These are phyloP conservation scores for Drosophila sucinea DNA, from an alignment of 1,140 invertebrate genomes.

Conservation along the genomic window DNA sequence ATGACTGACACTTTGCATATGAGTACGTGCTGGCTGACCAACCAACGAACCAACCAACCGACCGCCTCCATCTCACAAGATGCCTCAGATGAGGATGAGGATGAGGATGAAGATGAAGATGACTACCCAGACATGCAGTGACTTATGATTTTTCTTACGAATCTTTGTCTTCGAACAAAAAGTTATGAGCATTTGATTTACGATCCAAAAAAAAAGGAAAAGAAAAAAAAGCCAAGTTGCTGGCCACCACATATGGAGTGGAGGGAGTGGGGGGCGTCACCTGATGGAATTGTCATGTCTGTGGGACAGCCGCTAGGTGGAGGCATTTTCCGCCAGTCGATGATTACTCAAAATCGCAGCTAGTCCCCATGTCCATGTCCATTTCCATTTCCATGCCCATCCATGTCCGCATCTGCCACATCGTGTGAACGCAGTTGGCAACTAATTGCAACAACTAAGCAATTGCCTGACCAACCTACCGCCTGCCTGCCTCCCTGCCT, in stretches of 20 bases:
- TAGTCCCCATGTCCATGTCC: slow-evolving; percentile 18
- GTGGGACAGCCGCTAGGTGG: slow-evolving; percentile 57
- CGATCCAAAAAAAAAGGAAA: slow-evolving; percentile 40
- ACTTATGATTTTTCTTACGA: slow-evolving; percentile 75
- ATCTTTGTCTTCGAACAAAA: slow-evolving; percentile 46
- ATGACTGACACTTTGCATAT: slow-evolving; percentile 80
- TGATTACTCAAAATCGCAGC: slow-evolving; percentile 79
- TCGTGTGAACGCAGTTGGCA: slow-evolving; percentile 63
- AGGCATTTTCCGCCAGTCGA: slow-evolving; percentile 60
- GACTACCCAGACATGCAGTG: slow-evolving; percentile 76
- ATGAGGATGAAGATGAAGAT: slow-evolving; percentile 54
- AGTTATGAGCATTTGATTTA: slow-evolving; percentile 79
- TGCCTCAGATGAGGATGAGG: background rate
- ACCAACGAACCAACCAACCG: slow-evolving; percentile 15
- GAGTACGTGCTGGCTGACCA: slow-evolving; percentile 19
- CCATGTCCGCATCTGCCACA: slow-evolving; percentile 36
- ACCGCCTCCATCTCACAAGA: background rate
- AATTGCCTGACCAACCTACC: background rate
- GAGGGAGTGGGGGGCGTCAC: slow-evolving; percentile 40
- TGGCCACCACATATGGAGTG: background rate
- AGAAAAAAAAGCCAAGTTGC: slow-evolving; percentile 41
- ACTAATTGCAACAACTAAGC: slow-evolving; percentile 68
- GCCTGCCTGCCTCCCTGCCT: slow-evolving; percentile 17
- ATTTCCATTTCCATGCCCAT: background rate
- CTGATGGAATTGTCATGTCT: slow-evolving; percentile 79